Percentiles rank a stretch among this genome's conserved stretches.
These are phyloP conservation scores for Synodontis membranacea DNA, from an alignment of 2,113 vertebrate genomes.

Conservation along the genomic window DNA sequence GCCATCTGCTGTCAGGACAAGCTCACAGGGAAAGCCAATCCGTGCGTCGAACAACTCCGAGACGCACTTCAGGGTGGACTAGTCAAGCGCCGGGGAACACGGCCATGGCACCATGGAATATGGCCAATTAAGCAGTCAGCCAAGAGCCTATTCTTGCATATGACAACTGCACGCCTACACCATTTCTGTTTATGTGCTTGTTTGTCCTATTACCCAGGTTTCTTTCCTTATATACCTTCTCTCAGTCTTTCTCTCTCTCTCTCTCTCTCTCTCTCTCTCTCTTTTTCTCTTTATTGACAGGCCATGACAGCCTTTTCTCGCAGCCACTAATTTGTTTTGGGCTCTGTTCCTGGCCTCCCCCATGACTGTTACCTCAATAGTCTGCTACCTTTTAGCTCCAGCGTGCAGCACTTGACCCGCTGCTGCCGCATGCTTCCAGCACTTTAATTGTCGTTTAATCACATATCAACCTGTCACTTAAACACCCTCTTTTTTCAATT, in stretches of 20 bases:
- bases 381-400: constrained; percentile 74
- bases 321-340: constrained; percentile 75
- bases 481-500: constrained; percentile 72
- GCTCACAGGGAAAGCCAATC: constrained; percentile 59
- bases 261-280: constrained; percentile 1
- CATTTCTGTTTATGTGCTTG: constrained; percentile 35
- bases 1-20: constrained; percentile 77
- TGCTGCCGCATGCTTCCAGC: constrained; percentile 72
- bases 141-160: background rate
- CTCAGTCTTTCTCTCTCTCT: constrained; percentile 11
- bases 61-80: constrained; percentile 58
- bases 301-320: constrained; percentile 61
- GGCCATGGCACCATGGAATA: constrained; percentile 15
- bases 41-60: constrained; percentile 58
- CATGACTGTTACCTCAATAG: constrained; percentile 69
- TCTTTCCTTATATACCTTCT: constrained; percentile 15
- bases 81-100: constrained; percentile 38
- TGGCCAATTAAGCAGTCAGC: constrained; percentile 49
- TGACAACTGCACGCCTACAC: background rate
- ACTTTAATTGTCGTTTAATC: constrained; percentile 83
- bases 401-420: constrained; percentile 72
- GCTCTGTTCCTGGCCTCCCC: constrained; percentile 67
- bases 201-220: constrained; percentile 55
- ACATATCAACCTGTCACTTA: constrained; percentile 83
- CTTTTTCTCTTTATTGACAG: constrained; percentile 62